A percentile compares a stretch with the other conserved stretches of the same genome.
Evolutionary conservation across 2,797 vertebrate species (phyloP).

Genomic region (Rhinoraja longicauda): DNA sequence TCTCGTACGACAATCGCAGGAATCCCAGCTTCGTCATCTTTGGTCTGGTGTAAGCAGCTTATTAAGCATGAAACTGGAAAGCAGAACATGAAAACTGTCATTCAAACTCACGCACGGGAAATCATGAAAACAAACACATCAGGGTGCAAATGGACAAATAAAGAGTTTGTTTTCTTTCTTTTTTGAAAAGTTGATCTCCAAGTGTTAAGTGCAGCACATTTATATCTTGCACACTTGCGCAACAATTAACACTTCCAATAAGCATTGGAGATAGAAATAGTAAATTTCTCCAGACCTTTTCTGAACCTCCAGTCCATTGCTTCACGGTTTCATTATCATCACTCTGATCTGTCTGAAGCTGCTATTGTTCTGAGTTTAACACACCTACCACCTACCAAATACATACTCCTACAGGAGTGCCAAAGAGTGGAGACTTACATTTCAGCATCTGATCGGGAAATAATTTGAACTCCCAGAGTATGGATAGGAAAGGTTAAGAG

Average conservation of each 20-base stretch:
- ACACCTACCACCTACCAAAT: background rate
- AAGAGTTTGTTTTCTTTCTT: background rate
- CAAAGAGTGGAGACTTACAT: background rate
- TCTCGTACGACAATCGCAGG: conserved; percentile 94
- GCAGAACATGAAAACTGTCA: background rate
- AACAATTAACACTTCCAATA: background rate
- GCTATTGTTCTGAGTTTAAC: background rate
- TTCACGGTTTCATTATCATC: background rate
- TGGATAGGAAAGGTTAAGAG: background rate
- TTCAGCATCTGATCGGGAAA: background rate
- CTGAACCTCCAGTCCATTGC: background rate
- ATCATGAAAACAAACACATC: background rate
- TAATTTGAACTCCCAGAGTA: background rate
- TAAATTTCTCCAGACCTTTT: background rate
- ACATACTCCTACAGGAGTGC: background rate
- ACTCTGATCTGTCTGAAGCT: background rate
- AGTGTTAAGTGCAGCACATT: background rate
- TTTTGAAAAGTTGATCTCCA: background rate
- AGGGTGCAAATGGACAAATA: background rate
- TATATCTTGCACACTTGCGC: background rate
- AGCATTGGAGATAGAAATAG: background rate
- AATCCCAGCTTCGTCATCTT: conserved; percentile 96
- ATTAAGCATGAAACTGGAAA: conserved; percentile 10
- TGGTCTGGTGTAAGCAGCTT: conserved; percentile 21
- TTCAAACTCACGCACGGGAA: background rate